Evolutionary conservation across 2,888 invertebrate species (phyloP).

Genomic region (Andrena flavipes): DNA sequence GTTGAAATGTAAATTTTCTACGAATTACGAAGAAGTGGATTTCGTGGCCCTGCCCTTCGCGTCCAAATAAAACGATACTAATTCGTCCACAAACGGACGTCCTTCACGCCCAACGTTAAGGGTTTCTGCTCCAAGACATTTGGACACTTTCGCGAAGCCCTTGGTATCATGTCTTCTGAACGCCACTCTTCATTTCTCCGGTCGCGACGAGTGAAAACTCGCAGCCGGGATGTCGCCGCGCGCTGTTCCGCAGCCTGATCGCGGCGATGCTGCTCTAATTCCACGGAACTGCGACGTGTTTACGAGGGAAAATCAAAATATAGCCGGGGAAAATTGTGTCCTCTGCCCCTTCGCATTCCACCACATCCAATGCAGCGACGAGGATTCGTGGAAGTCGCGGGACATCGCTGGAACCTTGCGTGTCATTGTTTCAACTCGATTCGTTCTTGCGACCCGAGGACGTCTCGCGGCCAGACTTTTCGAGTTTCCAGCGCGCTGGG

Average conservation of each 20-base stretch:
- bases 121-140: conserved; percentile 19
- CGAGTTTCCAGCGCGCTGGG: conserved; percentile 13
- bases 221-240: neutral
- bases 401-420: conserved; percentile 12
- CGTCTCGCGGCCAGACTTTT: conserved; percentile 20
- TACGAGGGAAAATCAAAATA: conserved; percentile 58
- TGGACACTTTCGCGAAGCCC: conserved; percentile 16
- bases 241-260: neutral
- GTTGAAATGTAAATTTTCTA: neutral
- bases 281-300: conserved; percentile 47
- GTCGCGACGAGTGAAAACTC: conserved; percentile 4
- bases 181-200: conserved; percentile 52
- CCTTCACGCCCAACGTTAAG: neutral
- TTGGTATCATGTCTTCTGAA: conserved; percentile 29
- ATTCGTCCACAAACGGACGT: conserved; percentile 2
- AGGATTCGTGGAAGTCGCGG: conserved; percentile 25
- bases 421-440: conserved; percentile 53
- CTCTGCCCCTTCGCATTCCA: conserved; percentile 11
- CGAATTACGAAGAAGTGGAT: neutral
- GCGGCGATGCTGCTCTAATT: conserved; percentile 32
- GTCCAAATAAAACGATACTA: neutral
- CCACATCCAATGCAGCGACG: conserved; percentile 24
- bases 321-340: conserved; percentile 34
- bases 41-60: neutral
- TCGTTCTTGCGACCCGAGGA: conserved; percentile 19